phyloP scores from a whole-genome alignment of 2,888 invertebrate genomes.

The Cepaea hortensis region DNA sequence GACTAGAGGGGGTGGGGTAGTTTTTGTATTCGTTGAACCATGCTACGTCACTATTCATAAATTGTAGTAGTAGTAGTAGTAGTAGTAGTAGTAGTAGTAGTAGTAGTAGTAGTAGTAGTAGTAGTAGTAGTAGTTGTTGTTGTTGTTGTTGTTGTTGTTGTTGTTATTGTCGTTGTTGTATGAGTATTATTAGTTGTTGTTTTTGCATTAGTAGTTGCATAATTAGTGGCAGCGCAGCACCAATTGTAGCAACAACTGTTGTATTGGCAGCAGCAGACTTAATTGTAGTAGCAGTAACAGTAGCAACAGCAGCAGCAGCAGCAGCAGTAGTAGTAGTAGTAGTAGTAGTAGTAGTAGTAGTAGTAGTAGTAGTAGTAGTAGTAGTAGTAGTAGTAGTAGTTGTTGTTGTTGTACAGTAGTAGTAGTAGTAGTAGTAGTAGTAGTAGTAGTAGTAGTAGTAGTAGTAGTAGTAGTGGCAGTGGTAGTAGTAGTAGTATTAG shows the following conservation, averaged over 20 bases:
- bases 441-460: slow-evolving; percentile 35
- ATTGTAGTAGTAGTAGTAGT: slow-evolving; percentile 31
- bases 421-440: slow-evolving; percentile 36
- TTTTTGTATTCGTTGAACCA: too few relatives aligned
- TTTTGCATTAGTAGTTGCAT: neutral
- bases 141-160: neutral
- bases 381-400: too few relatives aligned
- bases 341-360: slow-evolving; percentile 9
- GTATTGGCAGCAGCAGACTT: neutral
- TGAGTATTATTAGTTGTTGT: neutral
- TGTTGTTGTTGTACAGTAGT: neutral
- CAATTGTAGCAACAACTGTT: neutral
- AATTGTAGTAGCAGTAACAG: slow-evolving; percentile 13
- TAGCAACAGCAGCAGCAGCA: slow-evolving; percentile 19
- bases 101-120: too few relatives aligned
- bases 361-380: neutral
- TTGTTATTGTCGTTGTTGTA: neutral
- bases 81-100: slow-evolving; percentile 15
- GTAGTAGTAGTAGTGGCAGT: neutral
- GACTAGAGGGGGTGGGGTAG: too few relatives aligned
- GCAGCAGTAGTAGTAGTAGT: slow-evolving; percentile 31
- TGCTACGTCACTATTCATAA: too few relatives aligned
- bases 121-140: neutral
- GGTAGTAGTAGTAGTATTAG: neutral
- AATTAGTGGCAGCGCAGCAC: neutral